Evolutionary conservation across 2,113 vertebrate species (phyloP).

Genomic region (Nyctereutes procyonoides): DNA sequence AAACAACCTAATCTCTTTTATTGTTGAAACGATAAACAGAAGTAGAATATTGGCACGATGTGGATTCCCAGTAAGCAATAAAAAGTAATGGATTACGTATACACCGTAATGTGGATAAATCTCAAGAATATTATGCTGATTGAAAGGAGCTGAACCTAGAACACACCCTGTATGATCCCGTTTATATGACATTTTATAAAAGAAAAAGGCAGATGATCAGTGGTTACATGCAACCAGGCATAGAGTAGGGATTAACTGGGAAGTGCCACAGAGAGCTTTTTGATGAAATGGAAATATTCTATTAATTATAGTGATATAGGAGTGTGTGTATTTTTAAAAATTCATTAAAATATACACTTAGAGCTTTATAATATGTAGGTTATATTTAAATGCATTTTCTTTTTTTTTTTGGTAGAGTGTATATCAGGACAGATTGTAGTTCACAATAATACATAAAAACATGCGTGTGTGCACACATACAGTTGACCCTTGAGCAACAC

Average conservation of each 20-base stretch:
- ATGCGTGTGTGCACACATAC: background rate
- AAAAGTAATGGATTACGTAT: background rate
- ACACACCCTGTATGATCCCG: background rate
- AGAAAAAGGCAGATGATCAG: background rate
- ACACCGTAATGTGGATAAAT: background rate
- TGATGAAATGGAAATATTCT: background rate
- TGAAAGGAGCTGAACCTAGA: background rate
- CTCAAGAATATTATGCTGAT: background rate
- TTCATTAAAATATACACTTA: background rate
- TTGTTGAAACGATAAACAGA: background rate
- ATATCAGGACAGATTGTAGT: background rate
- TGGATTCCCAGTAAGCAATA: background rate
- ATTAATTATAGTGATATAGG: background rate
- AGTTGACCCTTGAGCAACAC: background rate
- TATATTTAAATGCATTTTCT: background rate
- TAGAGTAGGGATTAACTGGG: background rate
- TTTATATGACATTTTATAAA: background rate
- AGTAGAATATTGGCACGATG: background rate
- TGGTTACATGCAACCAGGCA: background rate
- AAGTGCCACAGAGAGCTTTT: background rate
- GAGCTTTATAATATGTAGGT: background rate
- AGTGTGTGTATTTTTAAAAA: background rate
- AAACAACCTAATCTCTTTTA: background rate
- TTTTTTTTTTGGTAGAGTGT: background rate
- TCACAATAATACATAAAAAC: background rate